These are phyloP conservation scores for Mamestra configurata DNA, from an alignment of 1,140 invertebrate genomes.

Conservation along the genomic window DNA sequence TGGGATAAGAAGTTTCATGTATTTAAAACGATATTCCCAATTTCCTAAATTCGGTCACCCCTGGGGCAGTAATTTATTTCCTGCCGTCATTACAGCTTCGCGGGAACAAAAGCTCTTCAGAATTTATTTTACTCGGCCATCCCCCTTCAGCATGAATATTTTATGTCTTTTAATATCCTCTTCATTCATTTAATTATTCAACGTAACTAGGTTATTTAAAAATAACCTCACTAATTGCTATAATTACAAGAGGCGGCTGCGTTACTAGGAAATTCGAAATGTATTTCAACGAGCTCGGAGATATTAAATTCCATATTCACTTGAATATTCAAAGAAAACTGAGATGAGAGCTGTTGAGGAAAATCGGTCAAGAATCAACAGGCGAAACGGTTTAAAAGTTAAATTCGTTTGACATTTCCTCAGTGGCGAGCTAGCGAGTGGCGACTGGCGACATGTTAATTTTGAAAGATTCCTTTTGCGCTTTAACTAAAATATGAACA, in stretches of 20 bases:
- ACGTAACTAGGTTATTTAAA: slow-evolving; percentile 6
- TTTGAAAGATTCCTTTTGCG: slow-evolving; percentile 29
- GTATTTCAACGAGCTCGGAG: not conserved
- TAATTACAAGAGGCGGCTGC: not conserved
- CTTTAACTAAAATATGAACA: slow-evolving; percentile 26
- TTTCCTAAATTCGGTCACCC: not conserved
- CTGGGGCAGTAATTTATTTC: slow-evolving; percentile 22
- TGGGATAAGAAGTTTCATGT: not conserved
- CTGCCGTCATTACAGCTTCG: slow-evolving; percentile 30
- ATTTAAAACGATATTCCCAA: slow-evolving; percentile 8
- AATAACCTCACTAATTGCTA: not conserved
- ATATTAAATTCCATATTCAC: slow-evolving; percentile 29
- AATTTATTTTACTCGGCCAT: slow-evolving; percentile 27
- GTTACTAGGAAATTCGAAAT: slow-evolving; percentile 7
- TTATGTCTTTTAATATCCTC: slow-evolving; percentile 13
- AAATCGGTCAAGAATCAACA: slow-evolving; percentile 43
- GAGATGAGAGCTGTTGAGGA: not conserved
- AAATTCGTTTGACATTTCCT: slow-evolving; percentile 45
- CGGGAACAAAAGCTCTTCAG: slow-evolving; percentile 26
- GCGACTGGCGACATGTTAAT: slow-evolving; percentile 15
- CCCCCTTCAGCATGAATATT: slow-evolving; percentile 24
- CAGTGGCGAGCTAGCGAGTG: slow-evolving; percentile 1
- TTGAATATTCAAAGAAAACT: slow-evolving; percentile 22
- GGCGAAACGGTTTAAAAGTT: slow-evolving; percentile 36
- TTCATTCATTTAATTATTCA: slow-evolving; percentile 31